phyloP scores from a whole-genome alignment of 1,140 invertebrate species.

The Halesus radiatus region DNA sequence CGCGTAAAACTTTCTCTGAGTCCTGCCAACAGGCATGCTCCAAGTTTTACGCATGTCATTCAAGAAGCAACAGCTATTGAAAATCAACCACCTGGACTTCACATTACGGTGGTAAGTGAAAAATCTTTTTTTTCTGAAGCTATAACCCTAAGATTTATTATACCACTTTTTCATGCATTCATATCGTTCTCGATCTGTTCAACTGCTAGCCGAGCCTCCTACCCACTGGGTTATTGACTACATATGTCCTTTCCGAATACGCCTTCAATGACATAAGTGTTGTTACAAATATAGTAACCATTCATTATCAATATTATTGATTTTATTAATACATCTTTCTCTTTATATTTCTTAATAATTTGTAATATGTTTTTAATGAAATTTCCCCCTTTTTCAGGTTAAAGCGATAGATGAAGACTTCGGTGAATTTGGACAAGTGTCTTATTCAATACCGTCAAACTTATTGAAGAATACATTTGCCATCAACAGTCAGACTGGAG shows the following conservation, averaged over 20 bases:
- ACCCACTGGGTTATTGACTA: too few species aligned
- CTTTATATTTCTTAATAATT: too few species aligned
- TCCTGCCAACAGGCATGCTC: conserved; percentile 85
- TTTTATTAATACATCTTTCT: too few species aligned
- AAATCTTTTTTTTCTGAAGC: neutral
- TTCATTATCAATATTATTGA: too few species aligned
- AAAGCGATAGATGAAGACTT: conserved; percentile 86
- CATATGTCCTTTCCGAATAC: too few species aligned
- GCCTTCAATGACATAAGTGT: too few species aligned
- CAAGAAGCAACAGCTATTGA: conserved; percentile 85
- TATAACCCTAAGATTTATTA: too few species aligned
- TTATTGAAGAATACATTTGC: conserved; percentile 82
- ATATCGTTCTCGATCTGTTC: too few species aligned
- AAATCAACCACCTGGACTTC: conserved; percentile 83
- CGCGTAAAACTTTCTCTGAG: conserved; percentile 84
- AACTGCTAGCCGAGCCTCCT: too few species aligned
- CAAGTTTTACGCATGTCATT: conserved; percentile 81
- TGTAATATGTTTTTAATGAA: neutral
- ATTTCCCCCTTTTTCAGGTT: conserved; percentile 67
- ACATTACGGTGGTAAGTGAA: conserved; percentile 74
- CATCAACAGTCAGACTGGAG: conserved; percentile 84
- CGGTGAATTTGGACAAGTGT: conserved; percentile 83
- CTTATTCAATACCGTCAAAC: conserved; percentile 87
- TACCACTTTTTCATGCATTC: too few species aligned
- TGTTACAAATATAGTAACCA: too few species aligned